A percentile compares a stretch with the other conserved stretches of the same genome.
Conservation (phyloP, 2,113 vertebrate genomes). For the Scatophagus argus region DNA sequence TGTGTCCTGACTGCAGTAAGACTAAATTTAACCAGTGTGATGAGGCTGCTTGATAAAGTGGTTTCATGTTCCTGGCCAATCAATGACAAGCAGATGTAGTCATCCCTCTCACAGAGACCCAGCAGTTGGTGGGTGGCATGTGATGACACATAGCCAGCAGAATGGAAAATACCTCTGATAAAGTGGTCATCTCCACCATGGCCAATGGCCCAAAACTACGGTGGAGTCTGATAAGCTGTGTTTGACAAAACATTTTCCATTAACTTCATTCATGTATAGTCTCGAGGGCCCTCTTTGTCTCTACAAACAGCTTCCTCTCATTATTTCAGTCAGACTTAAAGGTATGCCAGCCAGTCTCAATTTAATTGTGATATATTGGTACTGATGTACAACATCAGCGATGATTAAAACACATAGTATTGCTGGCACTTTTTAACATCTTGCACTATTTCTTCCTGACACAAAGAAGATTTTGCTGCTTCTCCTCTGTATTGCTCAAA, state of each 20-base stretch:
- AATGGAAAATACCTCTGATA: constrained; percentile 83
- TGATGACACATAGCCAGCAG: constrained; percentile 76
- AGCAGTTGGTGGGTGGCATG: constrained; percentile 74
- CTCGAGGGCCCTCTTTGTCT: constrained; percentile 62
- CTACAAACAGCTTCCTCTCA: constrained; percentile 39
- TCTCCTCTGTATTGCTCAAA: neutral
- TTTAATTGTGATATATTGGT: neutral
- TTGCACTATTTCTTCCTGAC: neutral
- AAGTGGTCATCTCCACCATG: constrained; percentile 75
- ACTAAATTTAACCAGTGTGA: constrained; percentile 58
- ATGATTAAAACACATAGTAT: neutral
- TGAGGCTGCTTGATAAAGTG: constrained; percentile 36
- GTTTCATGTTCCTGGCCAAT: constrained; percentile 51
- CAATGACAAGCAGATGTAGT: constrained; percentile 60
- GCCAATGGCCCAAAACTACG: constrained; percentile 54
- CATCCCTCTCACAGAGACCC: constrained; percentile 57
- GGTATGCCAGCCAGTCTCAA: neutral
- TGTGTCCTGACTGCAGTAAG: constrained; percentile 22
- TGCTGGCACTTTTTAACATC: neutral
- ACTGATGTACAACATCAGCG: neutral
- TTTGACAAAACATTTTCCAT: constrained; percentile 65
- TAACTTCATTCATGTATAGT: constrained; percentile 39
- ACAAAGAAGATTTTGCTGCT: neutral
- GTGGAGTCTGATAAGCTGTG: constrained; percentile 63
- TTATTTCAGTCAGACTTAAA: constrained; percentile 33